Base-by-base conservation (phyloP, 2,888 invertebrate species). In the Himalopsyche tibetana region DNA sequence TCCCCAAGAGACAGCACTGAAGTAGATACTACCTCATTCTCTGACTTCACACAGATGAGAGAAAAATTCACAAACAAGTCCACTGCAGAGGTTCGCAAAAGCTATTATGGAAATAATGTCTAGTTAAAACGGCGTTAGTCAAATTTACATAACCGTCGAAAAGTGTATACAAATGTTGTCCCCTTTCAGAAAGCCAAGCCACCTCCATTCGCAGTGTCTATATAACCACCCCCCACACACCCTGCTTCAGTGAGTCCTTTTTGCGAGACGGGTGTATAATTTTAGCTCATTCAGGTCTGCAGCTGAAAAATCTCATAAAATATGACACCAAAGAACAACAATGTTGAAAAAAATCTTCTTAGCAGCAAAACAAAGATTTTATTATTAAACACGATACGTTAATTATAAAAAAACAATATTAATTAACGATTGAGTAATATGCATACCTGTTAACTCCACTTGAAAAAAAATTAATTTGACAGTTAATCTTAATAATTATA, bases 21-120 rank as follows among this genome's bases (percentile, higher is more conserved):
- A 74, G 74, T 74, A 36, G 38, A 74, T 74, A 38, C 74, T 74
- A 74, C 38, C 36, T 74, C 38, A 74, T 74, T 74, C 38, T 74
- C 28, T 74, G 74, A 74, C 74, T 38, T 38, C 38, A 74, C 74
- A 74, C 74, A 74, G 74, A 74, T 38, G 36, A 63, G 19, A 63
- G 19, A 8, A 74, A 74, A 36, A 74, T 74, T 38, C 74, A 74
- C 74, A 74, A 74, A 74, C 74, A 38, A 38, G 74, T 36, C 74
- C 74, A 74, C 74, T 74, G 74, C 74, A 74, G 74, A 74, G 74
- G 74, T 74, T 74, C 36, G 74, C 74, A 74, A 74, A 74, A 74
- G 84, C 81, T 86, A 88, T 88, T 88, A 88, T 88, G 88, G 88
- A 88, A 88, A 88, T 88, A 88, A 88, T 88, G 88, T 86, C 86